phyloP scores from a whole-genome alignment of 2,888 invertebrate genomes.

The Barypeithes pellucidus region DNA sequence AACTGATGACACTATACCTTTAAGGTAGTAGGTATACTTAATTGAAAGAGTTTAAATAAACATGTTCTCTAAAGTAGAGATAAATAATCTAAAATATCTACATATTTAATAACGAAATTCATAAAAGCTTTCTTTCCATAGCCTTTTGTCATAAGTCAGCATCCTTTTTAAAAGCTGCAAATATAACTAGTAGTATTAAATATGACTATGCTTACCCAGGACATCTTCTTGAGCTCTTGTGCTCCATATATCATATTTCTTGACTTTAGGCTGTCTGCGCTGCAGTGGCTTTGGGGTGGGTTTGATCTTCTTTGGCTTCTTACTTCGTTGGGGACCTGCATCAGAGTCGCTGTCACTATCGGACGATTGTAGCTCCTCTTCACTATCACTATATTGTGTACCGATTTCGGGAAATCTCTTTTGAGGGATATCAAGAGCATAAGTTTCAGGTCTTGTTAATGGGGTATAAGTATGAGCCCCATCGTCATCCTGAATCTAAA shows the following conservation, averaged over 20 bases:
- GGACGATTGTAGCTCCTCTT: slow-evolving; percentile 66
- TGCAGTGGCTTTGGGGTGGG: slow-evolving; percentile 67
- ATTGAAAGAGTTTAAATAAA: no score
- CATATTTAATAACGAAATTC: no score
- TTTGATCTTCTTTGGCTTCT: slow-evolving; percentile 73
- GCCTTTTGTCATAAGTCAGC: no score
- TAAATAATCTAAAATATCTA: no score
- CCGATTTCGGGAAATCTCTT: slow-evolving; percentile 60
- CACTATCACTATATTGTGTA: slow-evolving; percentile 72
- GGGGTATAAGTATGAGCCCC: slow-evolving; percentile 74
- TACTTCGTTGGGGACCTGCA: slow-evolving; percentile 69
- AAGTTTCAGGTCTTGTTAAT: slow-evolving; percentile 73
- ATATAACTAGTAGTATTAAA: no score
- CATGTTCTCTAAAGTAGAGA: no score
- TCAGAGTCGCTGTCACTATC: slow-evolving; percentile 77
- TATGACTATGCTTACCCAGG: slow-evolving; percentile 65
- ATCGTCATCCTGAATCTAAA: slow-evolving; percentile 50
- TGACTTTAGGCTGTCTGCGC: slow-evolving; percentile 71
- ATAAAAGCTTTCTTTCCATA: no score
- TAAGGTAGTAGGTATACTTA: no score
- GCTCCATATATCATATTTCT: slow-evolving; percentile 87
- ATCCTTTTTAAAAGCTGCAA: no score
- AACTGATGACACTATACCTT: no score
- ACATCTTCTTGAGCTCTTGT: slow-evolving; percentile 83
- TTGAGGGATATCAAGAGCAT: slow-evolving; percentile 60